Conservation (phyloP, 2,797 vertebrate genomes). For the Sternotherus odoratus region DNA sequence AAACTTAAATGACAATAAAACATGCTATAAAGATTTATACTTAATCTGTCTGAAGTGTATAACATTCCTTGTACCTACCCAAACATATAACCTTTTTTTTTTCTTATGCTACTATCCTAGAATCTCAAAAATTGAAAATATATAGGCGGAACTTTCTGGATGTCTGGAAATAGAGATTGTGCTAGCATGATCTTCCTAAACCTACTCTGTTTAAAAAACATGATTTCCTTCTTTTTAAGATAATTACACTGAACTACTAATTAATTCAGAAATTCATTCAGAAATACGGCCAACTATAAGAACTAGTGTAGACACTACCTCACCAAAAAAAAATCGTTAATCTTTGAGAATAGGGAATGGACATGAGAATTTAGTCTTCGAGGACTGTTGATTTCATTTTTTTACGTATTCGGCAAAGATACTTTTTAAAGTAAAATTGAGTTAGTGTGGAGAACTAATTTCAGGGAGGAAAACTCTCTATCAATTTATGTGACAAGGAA, state of each 20-base stretch:
- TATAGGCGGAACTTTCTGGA: background rate
- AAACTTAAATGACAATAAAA: constrained; percentile 15
- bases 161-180: background rate
- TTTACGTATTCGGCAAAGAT: background rate
- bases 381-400: background rate
- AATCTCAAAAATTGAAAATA: background rate
- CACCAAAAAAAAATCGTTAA: background rate
- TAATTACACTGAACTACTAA: background rate
- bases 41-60: constrained; percentile 39
- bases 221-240: accelerated
- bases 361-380: background rate
- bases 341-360: background rate
- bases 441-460: background rate
- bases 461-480: constrained; percentile 6
- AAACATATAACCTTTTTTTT: background rate
- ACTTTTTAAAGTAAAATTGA: background rate
- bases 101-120: background rate
- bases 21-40: background rate
- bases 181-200: background rate
- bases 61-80: background rate
- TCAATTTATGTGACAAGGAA: constrained; percentile 51
- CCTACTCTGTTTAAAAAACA: background rate
- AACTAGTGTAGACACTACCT: constrained; percentile 16
- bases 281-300: background rate
- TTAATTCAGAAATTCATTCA: background rate